A percentile compares a stretch with the other conserved stretches of the same genome.
Conservation (phyloP, 2,797 vertebrate genomes). For the Nannoperca obscura region DNA sequence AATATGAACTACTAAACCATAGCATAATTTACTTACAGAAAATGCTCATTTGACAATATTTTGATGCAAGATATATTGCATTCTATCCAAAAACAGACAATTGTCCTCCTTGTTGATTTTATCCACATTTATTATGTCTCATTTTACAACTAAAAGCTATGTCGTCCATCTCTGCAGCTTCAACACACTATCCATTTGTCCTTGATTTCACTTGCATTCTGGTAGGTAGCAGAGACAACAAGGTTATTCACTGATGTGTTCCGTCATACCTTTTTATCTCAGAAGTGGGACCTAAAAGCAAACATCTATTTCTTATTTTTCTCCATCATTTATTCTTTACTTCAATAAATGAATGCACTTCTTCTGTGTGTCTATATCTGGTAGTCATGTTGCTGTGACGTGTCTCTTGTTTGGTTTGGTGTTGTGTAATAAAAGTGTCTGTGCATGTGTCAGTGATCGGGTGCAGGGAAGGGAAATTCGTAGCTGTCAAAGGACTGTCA, state of each 20-base stretch:
- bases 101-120: not conserved
- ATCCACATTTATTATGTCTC: not conserved
- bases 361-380: not conserved
- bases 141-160: not conserved
- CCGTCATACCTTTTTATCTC: not conserved
- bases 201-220: constrained; percentile 15
- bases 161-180: not conserved
- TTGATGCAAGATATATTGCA: not conserved
- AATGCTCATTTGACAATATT: not conserved
- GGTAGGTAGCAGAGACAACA: not conserved
- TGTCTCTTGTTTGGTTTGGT: constrained; percentile 1
- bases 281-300: not conserved
- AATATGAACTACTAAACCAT: constrained; percentile 16
- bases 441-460: constrained; percentile 39
- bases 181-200: not conserved
- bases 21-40: not conserved
- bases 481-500: constrained; percentile 65
- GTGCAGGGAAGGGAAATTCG: constrained; percentile 40
- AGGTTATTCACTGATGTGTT: constrained; percentile 3
- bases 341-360: constrained; percentile 55
- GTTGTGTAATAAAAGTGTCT: constrained; percentile 33
- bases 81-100: not conserved
- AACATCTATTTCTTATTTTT: not conserved
- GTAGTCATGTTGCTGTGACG: not conserved
- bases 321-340: not conserved